Evolutionary conservation across 2,113 vertebrate genomes (phyloP).

Genomic region (Hippocampus abdominalis): DNA sequence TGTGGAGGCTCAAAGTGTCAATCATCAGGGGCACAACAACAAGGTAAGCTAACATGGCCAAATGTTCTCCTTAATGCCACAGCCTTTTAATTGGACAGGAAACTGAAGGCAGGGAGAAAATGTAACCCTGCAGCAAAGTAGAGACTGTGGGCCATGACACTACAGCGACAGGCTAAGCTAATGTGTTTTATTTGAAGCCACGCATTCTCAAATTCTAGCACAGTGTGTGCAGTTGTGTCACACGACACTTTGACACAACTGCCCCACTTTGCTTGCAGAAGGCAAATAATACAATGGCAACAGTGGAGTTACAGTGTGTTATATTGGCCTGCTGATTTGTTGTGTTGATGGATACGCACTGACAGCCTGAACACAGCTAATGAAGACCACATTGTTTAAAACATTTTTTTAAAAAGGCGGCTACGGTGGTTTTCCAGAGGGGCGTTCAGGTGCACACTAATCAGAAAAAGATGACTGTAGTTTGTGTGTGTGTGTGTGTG

Average conservation of each 20-base stretch:
- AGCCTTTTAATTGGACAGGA: too few relatives aligned
- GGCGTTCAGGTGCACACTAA: constrained; percentile 57
- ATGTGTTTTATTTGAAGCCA: background rate
- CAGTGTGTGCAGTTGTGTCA: background rate
- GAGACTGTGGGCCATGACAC: too few relatives aligned
- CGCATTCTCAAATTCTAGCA: background rate
- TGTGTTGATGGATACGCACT: constrained; percentile 32
- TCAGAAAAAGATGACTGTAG: constrained; percentile 53
- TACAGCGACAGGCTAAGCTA: background rate
- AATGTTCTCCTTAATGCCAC: too few relatives aligned
- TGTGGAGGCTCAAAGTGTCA: too few relatives aligned
- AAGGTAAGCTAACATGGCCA: too few relatives aligned
- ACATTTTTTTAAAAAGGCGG: background rate
- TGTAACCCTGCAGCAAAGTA: too few relatives aligned
- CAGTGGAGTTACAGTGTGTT: constrained; percentile 27
- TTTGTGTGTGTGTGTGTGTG: constrained; percentile 11
- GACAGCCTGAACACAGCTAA: constrained; percentile 52
- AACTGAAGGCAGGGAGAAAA: too few relatives aligned
- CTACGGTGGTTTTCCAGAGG: constrained; percentile 30
- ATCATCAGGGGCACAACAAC: too few relatives aligned
- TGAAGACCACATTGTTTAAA: constrained; percentile 35
- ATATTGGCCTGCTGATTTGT: constrained; percentile 46
- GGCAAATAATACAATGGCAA: constrained; percentile 41
- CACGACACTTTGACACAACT: constrained; percentile 11
- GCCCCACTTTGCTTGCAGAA: constrained; percentile 1